Conservation (phyloP, 1,140 invertebrate genomes). For the Piezodorus guildinii region DNA sequence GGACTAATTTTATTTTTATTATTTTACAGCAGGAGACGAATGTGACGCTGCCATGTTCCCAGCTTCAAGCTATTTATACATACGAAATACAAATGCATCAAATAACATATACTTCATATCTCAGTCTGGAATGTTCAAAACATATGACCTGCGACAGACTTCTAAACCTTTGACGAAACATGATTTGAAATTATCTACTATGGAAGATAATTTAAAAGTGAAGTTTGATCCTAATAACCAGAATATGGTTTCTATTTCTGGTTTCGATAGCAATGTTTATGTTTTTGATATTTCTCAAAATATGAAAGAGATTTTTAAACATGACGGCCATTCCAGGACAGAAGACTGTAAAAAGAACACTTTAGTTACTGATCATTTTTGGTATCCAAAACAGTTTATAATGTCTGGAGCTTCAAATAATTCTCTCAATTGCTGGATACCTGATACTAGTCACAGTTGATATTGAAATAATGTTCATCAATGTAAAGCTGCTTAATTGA, state of each 20-base stretch:
- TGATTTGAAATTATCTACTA: not conserved
- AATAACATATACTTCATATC: constrained; percentile 6
- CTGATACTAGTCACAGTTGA: not conserved
- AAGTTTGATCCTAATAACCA: not conserved
- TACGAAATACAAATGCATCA: not conserved
- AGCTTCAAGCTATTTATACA: not conserved
- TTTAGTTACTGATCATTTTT: not conserved
- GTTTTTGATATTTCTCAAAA: constrained; percentile 2
- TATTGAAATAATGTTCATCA: too few species aligned
- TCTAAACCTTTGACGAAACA: not conserved
- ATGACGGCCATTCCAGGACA: constrained; percentile 18
- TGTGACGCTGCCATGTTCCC: not conserved
- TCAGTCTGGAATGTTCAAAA: not conserved
- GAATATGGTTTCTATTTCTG: constrained; percentile 1
- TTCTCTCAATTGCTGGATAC: constrained; percentile 18
- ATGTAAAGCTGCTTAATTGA: too few species aligned
- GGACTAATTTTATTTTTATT: too few species aligned
- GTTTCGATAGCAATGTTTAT: not conserved
- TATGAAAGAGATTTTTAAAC: constrained; percentile 1
- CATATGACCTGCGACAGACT: not conserved
- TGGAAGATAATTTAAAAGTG: not conserved
- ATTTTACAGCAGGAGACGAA: not conserved
- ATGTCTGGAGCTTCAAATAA: constrained; percentile 14
- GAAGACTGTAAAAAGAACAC: constrained; percentile 2
- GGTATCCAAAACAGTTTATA: not conserved